Percentiles rank a stretch among this genome's conserved stretches.
These are phyloP conservation scores for Malurus elegans DNA, from an alignment of 2,113 vertebrate species.

Conservation along the genomic window DNA sequence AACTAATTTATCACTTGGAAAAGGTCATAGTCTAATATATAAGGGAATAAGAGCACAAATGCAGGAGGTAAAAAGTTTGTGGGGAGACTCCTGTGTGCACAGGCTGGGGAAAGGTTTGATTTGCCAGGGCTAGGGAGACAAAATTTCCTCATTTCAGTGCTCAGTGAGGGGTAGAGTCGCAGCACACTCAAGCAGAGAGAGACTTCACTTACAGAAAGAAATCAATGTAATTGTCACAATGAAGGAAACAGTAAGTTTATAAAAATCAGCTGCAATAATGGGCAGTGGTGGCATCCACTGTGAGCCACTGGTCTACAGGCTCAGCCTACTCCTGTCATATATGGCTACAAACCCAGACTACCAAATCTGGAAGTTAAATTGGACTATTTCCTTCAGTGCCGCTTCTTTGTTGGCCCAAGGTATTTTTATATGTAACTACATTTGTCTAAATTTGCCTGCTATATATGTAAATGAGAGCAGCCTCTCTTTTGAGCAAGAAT, in stretches of 20 bases:
- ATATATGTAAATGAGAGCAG: background rate
- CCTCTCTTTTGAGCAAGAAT: background rate
- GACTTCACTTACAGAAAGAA: background rate
- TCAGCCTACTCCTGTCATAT: background rate
- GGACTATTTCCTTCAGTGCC: background rate
- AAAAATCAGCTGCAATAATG: background rate
- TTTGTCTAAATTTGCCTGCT: background rate
- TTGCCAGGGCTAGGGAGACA: background rate
- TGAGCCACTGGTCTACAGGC: accelerated
- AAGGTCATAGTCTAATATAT: background rate
- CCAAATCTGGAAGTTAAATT: background rate
- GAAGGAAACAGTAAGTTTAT: background rate
- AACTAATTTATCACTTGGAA: background rate
- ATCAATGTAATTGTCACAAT: background rate
- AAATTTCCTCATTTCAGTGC: background rate
- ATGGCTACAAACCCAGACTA: background rate
- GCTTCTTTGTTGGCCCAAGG: background rate
- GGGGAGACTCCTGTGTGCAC: accelerated
- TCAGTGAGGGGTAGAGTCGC: background rate
- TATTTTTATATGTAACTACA: background rate
- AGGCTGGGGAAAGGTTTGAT: background rate
- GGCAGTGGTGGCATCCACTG: background rate
- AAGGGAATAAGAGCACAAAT: background rate
- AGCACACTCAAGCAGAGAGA: background rate
- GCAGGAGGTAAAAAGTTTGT: background rate